phyloP scores from a whole-genome alignment of 2,113 vertebrate species.

The Pica pica region DNA sequence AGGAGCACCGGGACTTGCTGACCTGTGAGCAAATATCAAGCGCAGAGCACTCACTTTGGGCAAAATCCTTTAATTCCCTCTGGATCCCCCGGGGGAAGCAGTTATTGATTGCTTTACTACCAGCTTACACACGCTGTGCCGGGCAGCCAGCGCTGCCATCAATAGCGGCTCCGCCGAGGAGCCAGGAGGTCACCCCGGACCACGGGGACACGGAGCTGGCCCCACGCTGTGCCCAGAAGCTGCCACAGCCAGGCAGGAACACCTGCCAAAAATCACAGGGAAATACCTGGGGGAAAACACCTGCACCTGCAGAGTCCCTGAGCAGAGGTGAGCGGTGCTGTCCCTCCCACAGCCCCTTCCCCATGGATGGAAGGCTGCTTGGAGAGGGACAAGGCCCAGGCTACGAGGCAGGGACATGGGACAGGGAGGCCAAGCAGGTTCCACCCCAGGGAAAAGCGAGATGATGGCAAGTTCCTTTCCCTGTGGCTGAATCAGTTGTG shows the following conservation, averaged over 20 bases:
- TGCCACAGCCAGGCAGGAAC: not conserved
- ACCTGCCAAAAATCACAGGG: not conserved
- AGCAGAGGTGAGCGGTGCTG: fast-evolving
- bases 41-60: not conserved
- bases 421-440: not conserved
- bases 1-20: not conserved
- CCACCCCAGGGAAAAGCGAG: fast-evolving
- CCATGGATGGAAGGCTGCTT: fast-evolving
- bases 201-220: not conserved
- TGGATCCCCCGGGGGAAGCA: not conserved
- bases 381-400: fast-evolving
- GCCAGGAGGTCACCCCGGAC: not conserved
- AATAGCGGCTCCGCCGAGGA: not conserved
- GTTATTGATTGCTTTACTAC: not conserved
- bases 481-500: fast-evolving
- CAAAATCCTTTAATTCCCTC: slow-evolving; percentile 37
- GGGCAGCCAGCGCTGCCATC: not conserved
- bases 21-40: slow-evolving; percentile 17
- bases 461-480: fast-evolving
- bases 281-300: not conserved
- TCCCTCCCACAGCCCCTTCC: not conserved
- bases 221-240: not conserved
- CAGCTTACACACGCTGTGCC: not conserved
- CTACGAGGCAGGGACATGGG: fast-evolving
- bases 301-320: not conserved